Percentiles rank a stretch among this genome's conserved stretches.
phyloP scores from a whole-genome alignment of 1,140 invertebrate species.

The Cydia splendana region DNA sequence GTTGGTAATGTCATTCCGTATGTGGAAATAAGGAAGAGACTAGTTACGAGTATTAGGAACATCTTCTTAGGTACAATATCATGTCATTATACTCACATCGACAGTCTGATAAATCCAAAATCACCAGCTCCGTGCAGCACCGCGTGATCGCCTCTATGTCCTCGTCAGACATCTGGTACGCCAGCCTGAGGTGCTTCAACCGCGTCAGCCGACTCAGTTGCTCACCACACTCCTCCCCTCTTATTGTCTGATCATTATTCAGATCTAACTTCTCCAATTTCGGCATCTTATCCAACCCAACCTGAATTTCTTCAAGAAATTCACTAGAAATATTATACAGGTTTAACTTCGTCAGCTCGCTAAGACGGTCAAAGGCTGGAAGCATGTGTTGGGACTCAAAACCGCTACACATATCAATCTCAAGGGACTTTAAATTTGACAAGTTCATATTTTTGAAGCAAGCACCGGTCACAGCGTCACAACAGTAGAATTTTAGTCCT shows the following conservation, averaged over 20 bases:
- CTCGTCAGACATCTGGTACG: background rate
- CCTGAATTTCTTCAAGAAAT: background rate
- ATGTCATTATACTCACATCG: background rate
- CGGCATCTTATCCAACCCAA: background rate
- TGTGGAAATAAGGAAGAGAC: too few relatives aligned
- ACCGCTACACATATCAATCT: background rate
- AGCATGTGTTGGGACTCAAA: constrained; percentile 1
- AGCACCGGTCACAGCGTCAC: background rate
- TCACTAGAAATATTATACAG: background rate
- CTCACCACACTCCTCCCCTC: background rate
- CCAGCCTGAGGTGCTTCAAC: background rate
- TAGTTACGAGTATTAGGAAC: too few relatives aligned
- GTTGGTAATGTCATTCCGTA: too few relatives aligned
- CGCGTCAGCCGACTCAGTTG: background rate
- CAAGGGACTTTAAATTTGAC: background rate
- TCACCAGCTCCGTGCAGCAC: background rate
- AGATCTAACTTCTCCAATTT: background rate
- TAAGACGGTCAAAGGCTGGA: background rate
- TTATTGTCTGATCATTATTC: background rate
- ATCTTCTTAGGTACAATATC: background rate
- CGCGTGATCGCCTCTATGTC: background rate
- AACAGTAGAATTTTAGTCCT: background rate
- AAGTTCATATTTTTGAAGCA: background rate
- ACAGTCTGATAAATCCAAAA: background rate
- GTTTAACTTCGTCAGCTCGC: background rate